Percentiles rank a stretch among this genome's conserved stretches.
Conservation (phyloP, 1,140 invertebrate species). For the Parapsyche elsis region DNA sequence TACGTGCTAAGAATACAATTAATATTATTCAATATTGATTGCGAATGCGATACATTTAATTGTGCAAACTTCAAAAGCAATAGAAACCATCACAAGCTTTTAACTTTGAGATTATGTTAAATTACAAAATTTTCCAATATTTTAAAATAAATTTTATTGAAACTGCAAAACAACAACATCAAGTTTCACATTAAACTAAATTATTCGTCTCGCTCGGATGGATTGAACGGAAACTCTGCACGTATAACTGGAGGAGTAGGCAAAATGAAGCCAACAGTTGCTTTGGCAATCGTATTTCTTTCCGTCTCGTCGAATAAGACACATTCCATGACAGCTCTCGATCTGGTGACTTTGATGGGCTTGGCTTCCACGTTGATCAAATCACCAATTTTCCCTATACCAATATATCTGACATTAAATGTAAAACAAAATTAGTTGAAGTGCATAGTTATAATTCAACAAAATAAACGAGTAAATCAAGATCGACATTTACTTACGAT, state of each 20-base stretch:
- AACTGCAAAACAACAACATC: background rate
- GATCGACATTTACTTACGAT: background rate
- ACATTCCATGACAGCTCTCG: constrained; percentile 39
- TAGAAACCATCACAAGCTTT: too few species aligned
- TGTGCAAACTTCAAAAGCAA: too few species aligned
- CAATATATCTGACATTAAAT: constrained; percentile 30
- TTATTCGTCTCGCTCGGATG: constrained; percentile 26
- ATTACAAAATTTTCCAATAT: too few species aligned
- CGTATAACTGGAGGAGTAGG: background rate
- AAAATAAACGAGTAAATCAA: background rate
- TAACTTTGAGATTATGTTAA: too few species aligned
- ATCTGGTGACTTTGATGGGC: constrained; percentile 6
- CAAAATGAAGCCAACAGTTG: constrained; percentile 20
- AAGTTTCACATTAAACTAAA: background rate
- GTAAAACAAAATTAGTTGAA: background rate
- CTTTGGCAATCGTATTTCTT: constrained; percentile 15
- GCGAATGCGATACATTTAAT: too few species aligned
- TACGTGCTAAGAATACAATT: too few species aligned
- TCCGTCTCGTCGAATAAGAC: background rate
- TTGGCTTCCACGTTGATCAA: constrained; percentile 8
- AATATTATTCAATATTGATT: constrained; percentile 1
- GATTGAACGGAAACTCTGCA: constrained; percentile 25
- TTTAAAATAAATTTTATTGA: too few species aligned
- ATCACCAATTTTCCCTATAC: constrained; percentile 16
- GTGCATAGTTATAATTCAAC: too few species aligned